Evolutionary conservation across 2,797 vertebrate genomes (phyloP), one percentile per base, ranked within the genome.

Genomic region (Crocidura indochinensis): DNA sequence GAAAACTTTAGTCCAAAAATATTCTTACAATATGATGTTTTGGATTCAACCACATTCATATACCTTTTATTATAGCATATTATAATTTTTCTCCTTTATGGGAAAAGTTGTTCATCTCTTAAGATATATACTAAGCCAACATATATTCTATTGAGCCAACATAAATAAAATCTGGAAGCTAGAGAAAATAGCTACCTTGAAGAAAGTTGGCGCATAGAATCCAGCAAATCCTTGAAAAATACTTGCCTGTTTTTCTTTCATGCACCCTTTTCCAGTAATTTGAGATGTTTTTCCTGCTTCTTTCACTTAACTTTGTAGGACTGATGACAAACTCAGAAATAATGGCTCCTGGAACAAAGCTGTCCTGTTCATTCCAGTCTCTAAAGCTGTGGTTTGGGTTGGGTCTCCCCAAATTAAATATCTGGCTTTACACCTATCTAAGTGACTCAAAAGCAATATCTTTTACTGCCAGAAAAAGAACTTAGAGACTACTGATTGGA

Each of bases 151-250:
- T 93, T 93, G 96, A 98, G 97, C 96, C 96, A 96, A 95, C 47
- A 84, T 90, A 96, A 98, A 97, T 97, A 96, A 97, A 97, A 97
- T 95, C 91, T 96, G 95, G 95, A 97, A 97, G 86, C 84, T 94
- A 79, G 93, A 96, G 95, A 96, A 95, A 96, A 95, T 93, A 96
- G 86, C 88, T 97, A 94, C 90, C 65, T 92, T 74, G 94, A 97
- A 96, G 94, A 96, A 95, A 95, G 96, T 94, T 97, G 96, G 97
- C 94, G 96, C 92, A 29, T 95, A 94, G 95, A 96, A 94, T 29
- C 44, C 83, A 94, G 93, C 88, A 83, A 96, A 93, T 88, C 93
- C 73, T 94, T 97, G 1, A 8, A 38, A 38, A 90, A 94, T 92
- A 81, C 64, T 74, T 94, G 80, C 31, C 94, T 38, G 38, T 9